These are phyloP conservation scores for Oreochromis spilurus DNA, from an alignment of 2,113 vertebrate genomes.

Conservation along the genomic window DNA sequence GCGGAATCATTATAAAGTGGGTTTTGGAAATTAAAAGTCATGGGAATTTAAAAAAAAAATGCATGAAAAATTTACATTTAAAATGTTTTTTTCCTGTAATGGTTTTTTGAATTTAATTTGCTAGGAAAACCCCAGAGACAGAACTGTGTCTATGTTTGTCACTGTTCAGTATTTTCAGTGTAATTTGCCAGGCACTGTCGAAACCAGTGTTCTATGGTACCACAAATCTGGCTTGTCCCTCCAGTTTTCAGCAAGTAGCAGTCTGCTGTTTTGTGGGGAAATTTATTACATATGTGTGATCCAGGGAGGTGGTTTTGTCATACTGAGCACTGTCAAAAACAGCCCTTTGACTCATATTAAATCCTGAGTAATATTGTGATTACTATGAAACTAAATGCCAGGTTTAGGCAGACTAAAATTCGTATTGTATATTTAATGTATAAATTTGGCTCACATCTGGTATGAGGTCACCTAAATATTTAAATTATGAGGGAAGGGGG, in stretches of 20 bases:
- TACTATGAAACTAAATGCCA: neutral
- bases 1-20: neutral
- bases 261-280: neutral
- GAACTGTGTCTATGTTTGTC: neutral
- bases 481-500: neutral
- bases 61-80: neutral
- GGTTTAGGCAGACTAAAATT: neutral
- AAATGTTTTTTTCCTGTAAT: neutral
- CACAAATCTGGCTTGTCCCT: neutral
- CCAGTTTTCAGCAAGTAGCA: neutral
- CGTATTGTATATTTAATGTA: neutral
- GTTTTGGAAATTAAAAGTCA: neutral
- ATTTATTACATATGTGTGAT: neutral
- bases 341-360: neutral
- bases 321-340: neutral
- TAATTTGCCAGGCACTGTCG: constrained; percentile 11
- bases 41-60: neutral
- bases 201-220: neutral
- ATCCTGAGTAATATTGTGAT: neutral
- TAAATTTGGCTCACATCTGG: neutral
- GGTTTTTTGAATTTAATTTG: neutral
- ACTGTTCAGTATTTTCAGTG: neutral
- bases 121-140: neutral
- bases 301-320: neutral
- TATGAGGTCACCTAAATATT: neutral